Conservation (phyloP, 2,888 invertebrate genomes). For the Clivina fossor region DNA sequence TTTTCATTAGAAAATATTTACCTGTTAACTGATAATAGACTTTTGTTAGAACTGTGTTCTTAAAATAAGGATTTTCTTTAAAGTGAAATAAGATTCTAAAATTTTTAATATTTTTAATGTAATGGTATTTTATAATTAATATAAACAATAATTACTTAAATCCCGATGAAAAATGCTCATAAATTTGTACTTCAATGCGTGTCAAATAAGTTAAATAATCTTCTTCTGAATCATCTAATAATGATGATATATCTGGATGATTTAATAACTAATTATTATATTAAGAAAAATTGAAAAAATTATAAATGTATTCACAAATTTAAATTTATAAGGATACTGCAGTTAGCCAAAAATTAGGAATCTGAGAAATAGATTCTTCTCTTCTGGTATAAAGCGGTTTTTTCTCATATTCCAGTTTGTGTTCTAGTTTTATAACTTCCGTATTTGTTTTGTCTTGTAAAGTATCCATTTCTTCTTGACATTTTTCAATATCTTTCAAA, state of each 20-base stretch:
- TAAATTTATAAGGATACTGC: slow-evolving; percentile 15
- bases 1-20: neutral
- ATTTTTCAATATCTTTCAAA: slow-evolving; percentile 8
- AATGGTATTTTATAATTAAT: too few species aligned
- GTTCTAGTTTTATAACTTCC: slow-evolving; percentile 16
- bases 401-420: slow-evolving; percentile 17
- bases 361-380: slow-evolving; percentile 17
- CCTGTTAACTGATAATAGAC: slow-evolving; percentile 8
- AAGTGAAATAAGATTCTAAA: slow-evolving; percentile 26
- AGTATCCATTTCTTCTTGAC: slow-evolving; percentile 18
- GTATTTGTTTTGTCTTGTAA: slow-evolving; percentile 14
- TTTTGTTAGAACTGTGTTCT: slow-evolving; percentile 15
- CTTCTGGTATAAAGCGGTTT: slow-evolving; percentile 23
- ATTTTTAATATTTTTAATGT: slow-evolving; percentile 3
- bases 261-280: slow-evolving; percentile 16
- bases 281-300: slow-evolving; percentile 1
- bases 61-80: slow-evolving; percentile 28
- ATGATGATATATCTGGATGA: slow-evolving; percentile 23
- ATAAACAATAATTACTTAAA: slow-evolving; percentile 20
- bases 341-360: slow-evolving; percentile 24
- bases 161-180: neutral
- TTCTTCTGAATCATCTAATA: slow-evolving; percentile 23
- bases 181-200: slow-evolving; percentile 15
- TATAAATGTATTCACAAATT: neutral
- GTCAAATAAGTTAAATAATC: slow-evolving; percentile 20